Conservation (phyloP, 2,888 invertebrate genomes). For the Chromoteleia sp. region DNA sequence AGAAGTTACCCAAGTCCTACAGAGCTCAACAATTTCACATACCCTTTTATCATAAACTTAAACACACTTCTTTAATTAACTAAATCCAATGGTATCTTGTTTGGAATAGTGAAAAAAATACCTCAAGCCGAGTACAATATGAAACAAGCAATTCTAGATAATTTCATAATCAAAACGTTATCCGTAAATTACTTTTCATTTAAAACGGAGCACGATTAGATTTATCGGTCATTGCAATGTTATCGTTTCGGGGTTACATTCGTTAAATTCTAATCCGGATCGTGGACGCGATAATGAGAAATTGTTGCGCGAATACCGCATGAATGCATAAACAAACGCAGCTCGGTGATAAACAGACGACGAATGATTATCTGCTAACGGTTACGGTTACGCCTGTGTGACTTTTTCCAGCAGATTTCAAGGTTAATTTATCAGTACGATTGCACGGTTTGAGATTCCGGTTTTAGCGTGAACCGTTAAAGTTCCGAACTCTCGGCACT, state of each 20-base stretch:
- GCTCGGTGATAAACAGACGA: conserved; percentile 15
- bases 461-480: conserved; percentile 49
- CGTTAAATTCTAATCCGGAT: background rate
- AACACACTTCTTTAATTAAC: conserved; percentile 1
- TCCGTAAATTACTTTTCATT: background rate
- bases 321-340: conserved; percentile 2
- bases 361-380: conserved; percentile 32
- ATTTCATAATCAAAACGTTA: conserved; percentile 9
- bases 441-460: conserved; percentile 38
- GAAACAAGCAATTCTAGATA: background rate
- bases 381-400: conserved; percentile 46
- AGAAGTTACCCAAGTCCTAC: no score
- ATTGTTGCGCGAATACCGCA: background rate
- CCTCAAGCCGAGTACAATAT: background rate
- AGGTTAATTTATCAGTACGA: conserved; percentile 43
- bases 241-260: background rate
- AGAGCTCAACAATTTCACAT: no score
- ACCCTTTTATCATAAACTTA: no score
- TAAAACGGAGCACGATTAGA: background rate
- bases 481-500: background rate
- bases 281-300: conserved; percentile 5
- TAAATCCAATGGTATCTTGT: background rate
- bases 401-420: conserved; percentile 25
- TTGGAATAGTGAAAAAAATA: background rate
- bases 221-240: conserved; percentile 15